Evolutionary conservation across 2,797 vertebrate genomes (phyloP).

Genomic region (Podarcis siculus): DNA sequence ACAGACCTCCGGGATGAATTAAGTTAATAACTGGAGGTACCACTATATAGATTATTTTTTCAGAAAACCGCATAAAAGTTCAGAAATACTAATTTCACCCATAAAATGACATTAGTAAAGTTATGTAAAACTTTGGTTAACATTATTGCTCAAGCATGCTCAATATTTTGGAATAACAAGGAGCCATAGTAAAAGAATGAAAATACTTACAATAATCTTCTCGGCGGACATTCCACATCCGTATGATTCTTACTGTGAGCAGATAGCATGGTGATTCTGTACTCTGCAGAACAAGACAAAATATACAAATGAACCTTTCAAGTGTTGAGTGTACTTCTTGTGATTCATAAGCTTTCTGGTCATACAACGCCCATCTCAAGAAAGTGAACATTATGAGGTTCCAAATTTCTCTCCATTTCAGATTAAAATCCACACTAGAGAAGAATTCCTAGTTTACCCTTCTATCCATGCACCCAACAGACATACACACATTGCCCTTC

Average conservation of each 20-base stretch:
- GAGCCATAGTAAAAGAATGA: slow-evolving; percentile 2
- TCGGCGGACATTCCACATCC: slow-evolving; percentile 68
- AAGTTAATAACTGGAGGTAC: no score
- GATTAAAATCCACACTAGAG: background rate
- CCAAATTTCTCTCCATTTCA: background rate
- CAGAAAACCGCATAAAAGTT: background rate
- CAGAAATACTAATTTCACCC: background rate
- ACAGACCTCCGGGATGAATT: no score
- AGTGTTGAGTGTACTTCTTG: rapidly evolving
- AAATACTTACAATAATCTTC: slow-evolving; percentile 79
- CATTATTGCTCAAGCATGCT: background rate
- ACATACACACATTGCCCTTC: background rate
- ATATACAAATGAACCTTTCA: slow-evolving; percentile 1
- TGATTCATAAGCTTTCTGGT: background rate
- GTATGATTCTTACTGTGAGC: slow-evolving; percentile 81
- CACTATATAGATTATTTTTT: background rate
- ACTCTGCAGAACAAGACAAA: slow-evolving; percentile 50
- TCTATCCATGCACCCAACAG: background rate
- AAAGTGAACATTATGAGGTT: background rate
- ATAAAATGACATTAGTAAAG: background rate
- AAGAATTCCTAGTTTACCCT: background rate
- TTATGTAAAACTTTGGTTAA: background rate
- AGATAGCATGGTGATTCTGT: slow-evolving; percentile 66
- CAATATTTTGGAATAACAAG: background rate
- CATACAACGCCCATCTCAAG: background rate